These are phyloP conservation scores for Chymomyza procnemis DNA, from an alignment of 2,888 invertebrate genomes.

Conservation along the genomic window DNA sequence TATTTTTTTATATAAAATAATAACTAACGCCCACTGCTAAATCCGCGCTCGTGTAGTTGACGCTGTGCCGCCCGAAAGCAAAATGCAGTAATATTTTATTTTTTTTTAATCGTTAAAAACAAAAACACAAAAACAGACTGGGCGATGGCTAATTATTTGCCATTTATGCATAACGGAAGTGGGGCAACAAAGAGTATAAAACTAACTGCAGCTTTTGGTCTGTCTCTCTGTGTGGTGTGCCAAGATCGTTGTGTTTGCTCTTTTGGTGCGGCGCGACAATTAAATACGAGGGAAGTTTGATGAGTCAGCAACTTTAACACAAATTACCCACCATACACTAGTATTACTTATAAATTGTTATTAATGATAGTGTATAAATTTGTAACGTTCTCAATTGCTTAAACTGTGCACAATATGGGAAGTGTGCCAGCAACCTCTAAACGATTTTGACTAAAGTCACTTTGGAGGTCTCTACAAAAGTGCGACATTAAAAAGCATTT, in stretches of 20 bases:
- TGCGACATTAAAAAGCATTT: too few species aligned
- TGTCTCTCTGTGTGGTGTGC: background rate
- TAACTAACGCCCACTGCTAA: constrained; percentile 32
- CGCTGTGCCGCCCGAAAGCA: constrained; percentile 29
- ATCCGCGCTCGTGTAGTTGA: background rate
- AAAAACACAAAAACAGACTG: constrained; percentile 16
- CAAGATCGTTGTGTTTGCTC: constrained; percentile 34
- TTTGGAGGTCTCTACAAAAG: too few species aligned
- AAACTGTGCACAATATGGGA: too few species aligned
- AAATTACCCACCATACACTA: too few species aligned
- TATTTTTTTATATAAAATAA: constrained; percentile 5
- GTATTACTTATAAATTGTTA: too few species aligned
- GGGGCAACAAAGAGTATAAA: constrained; percentile 12
- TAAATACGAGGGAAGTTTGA: background rate
- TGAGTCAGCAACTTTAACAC: too few species aligned
- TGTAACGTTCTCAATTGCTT: too few species aligned
- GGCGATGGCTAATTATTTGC: constrained; percentile 52
- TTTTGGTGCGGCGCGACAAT: constrained; percentile 52
- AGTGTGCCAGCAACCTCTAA: too few species aligned
- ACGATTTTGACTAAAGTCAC: too few species aligned
- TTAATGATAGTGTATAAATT: too few species aligned
- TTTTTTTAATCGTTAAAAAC: background rate
- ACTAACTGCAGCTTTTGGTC: constrained; percentile 20
- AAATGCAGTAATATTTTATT: constrained; percentile 28
- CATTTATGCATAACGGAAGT: constrained; percentile 58